Percentiles rank a stretch among this genome's conserved stretches.
phyloP scores from a whole-genome alignment of 2,113 vertebrate genomes.

The Ascaphus truei region DNA sequence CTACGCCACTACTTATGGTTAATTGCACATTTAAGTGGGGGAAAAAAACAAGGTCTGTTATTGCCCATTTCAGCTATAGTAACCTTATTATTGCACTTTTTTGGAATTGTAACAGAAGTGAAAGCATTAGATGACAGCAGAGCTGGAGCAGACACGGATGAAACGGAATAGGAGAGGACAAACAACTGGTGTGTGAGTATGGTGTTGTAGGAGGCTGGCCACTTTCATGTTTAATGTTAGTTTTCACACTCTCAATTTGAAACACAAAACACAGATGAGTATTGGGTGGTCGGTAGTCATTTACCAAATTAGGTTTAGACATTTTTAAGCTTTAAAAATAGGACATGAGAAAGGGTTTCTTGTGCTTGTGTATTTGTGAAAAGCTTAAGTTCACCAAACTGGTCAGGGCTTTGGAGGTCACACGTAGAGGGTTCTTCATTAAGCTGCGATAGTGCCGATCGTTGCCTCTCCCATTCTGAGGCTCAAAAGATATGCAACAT shows the following conservation, averaged over 20 bases:
- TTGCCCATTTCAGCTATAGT: neutral
- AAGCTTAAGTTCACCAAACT: no score
- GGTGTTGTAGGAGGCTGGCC: neutral
- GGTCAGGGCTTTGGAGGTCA: no score
- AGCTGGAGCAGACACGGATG: neutral
- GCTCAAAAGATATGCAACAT: no score
- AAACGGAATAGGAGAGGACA: neutral
- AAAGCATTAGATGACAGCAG: neutral
- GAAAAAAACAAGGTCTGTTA: neutral
- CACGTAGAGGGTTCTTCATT: no score
- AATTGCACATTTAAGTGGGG: neutral
- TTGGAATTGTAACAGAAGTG: neutral
- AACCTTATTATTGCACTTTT: neutral
- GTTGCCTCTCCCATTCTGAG: no score
- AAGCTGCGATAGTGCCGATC: no score
- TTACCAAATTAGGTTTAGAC: neutral
- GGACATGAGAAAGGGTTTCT: no score
- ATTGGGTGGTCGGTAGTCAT: conserved; percentile 3
- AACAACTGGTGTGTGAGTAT: neutral
- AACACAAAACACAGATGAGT: neutral
- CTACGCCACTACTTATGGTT: no score
- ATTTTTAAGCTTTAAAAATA: no score
- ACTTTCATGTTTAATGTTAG: conserved; percentile 8
- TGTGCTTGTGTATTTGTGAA: no score
- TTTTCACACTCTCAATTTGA: neutral